Evolutionary conservation across 2,113 vertebrate species (phyloP).

Genomic region (Sinocyclocheilus maitianheensis): DNA sequence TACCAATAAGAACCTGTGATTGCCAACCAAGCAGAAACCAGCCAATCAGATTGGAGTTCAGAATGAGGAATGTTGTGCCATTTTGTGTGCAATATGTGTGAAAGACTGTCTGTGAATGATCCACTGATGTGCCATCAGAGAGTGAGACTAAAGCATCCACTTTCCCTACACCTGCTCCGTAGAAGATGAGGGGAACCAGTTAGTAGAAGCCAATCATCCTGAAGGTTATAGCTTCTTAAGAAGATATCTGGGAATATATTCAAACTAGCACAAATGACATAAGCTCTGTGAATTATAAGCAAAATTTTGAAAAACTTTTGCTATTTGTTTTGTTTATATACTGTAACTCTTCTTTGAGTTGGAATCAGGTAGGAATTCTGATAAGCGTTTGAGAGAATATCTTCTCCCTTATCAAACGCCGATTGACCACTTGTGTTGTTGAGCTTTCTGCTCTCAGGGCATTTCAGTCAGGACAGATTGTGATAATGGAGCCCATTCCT

Average conservation of each 20-base stretch:
- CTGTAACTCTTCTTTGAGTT: background rate
- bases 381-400: background rate
- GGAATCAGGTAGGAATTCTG: background rate
- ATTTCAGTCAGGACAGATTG: conserved; percentile 31
- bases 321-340: background rate
- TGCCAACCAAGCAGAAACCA: too few species aligned
- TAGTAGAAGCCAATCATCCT: background rate
- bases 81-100: too few species aligned
- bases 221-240: background rate
- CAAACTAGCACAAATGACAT: background rate
- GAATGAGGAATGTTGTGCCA: too few species aligned
- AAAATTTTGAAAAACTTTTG: background rate
- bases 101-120: too few species aligned
- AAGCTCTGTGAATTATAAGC: background rate
- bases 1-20: too few species aligned
- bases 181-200: too few species aligned
- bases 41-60: too few species aligned
- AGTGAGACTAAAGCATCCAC: too few species aligned
- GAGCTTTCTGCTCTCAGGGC: background rate
- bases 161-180: too few species aligned
- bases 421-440: conserved; percentile 17
- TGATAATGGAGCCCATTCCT: conserved; percentile 26
- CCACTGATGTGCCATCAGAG: too few species aligned
- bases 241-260: background rate
- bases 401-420: conserved; percentile 6